Evolutionary conservation across 53 echinoderm and acorn worm genomes (phyloP), one percentile per base, ranked within the genome.

Genomic region (Zoroaster sp.): DNA sequence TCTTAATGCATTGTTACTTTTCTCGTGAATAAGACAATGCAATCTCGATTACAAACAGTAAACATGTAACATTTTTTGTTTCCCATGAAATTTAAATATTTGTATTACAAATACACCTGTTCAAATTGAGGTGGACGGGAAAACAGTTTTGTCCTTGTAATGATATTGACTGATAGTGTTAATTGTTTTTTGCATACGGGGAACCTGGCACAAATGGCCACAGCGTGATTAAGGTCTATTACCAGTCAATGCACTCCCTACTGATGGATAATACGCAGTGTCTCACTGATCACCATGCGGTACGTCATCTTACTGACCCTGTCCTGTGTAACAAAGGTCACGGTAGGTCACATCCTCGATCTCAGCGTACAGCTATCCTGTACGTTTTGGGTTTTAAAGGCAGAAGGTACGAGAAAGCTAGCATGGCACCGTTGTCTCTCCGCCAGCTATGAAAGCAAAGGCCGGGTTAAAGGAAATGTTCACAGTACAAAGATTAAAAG

Each of bases 361-460:
- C 74, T 96, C 96, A 11, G 80, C 74, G 32, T 92, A 80, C 8
- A 96, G 88, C 40, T 81, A 32, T 96, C 94, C 55, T 96, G 96
- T 18, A 83, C 42, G 36, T 90, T 89, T 32, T 69, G 92, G 41
- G n/a, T n/a, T 96, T 73, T 20, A 72, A 38, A 10, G 96, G 94
- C 1, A 92, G 81, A n/a, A 89, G 77, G 87, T 94, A 94, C 32
- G 87, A 88, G 17, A 83, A n/a, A 54, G 83, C 77, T 15, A 96
- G 87, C 5, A 87, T 31, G 0, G 92, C 55, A 44, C 87, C 5
- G 94, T 94, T 10, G 96, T 96, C 77, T 96, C 96, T 4, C 96
- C 96, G 44, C 94, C 96, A 8, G 87, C 25, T 20, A 96, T 94
- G 75, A 96, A 96, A 0, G 81, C 9, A 18, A 96, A 7, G 13